phyloP scores from a whole-genome alignment of 2,888 invertebrate species.

The Coelogynopora nodosa region DNA sequence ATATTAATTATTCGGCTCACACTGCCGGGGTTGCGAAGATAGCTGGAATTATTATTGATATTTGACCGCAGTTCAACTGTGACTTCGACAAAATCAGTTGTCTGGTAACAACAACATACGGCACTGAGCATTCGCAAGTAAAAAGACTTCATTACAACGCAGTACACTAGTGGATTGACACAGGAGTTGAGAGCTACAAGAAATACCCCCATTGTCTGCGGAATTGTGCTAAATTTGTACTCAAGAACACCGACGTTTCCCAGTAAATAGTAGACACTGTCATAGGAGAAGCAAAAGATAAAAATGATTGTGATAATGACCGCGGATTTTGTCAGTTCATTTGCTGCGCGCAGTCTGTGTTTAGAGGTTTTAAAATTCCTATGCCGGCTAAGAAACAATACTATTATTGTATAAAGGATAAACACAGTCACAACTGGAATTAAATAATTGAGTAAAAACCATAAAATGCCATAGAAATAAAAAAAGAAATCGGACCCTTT shows the following conservation, averaged over 20 bases:
- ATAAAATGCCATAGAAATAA: slow-evolving; percentile 34
- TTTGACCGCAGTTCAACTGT: neutral
- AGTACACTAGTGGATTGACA: slow-evolving; percentile 36
- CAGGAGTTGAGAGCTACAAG: slow-evolving; percentile 38
- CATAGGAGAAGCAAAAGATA: slow-evolving; percentile 36
- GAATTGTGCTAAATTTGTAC: slow-evolving; percentile 1
- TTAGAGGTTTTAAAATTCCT: neutral
- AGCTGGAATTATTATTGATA: neutral
- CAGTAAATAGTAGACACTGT: slow-evolving; percentile 33
- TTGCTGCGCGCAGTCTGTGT: slow-evolving; percentile 38
- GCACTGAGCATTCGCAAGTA: neutral
- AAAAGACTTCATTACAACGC: slow-evolving; percentile 36
- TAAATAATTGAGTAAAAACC: slow-evolving; percentile 33
- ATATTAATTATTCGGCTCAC: neutral
- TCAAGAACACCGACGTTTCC: slow-evolving; percentile 8
- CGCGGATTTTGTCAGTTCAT: slow-evolving; percentile 33
- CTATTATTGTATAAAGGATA: slow-evolving; percentile 4
- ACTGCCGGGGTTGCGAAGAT: neutral
- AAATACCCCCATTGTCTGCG: slow-evolving; percentile 26
- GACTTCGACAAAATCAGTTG: neutral
- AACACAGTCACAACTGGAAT: slow-evolving; percentile 3
- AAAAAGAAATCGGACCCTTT: neutral
- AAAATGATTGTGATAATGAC: slow-evolving; percentile 38
- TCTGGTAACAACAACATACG: slow-evolving; percentile 21
- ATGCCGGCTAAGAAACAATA: slow-evolving; percentile 7